These are phyloP conservation scores for Collichthys lucidus DNA, from an alignment of 2,113 vertebrate genomes.

Conservation along the genomic window DNA sequence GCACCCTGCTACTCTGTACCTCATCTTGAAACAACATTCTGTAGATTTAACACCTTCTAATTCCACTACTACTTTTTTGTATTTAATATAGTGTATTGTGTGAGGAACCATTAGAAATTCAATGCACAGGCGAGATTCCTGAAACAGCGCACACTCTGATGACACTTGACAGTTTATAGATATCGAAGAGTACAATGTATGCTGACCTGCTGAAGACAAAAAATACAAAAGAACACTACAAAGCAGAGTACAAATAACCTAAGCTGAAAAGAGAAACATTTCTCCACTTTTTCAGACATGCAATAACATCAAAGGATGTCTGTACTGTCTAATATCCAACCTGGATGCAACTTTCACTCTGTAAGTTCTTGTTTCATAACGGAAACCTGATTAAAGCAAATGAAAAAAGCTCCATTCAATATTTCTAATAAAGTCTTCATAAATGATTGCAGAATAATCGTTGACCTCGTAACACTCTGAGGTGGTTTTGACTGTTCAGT, in stretches of 20 bases:
- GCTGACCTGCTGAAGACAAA: not conserved
- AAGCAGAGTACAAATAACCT: not conserved
- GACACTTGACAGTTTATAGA: not conserved
- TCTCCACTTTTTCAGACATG: not conserved
- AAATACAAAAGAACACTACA: not conserved
- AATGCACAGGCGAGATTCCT: not conserved
- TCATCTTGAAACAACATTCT: no score
- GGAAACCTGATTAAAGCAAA: not conserved
- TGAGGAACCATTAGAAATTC: not conserved
- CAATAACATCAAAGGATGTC: not conserved
- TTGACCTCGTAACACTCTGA: not conserved
- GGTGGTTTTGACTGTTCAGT: not conserved
- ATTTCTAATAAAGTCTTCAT: not conserved
- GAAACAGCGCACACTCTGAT: not conserved
- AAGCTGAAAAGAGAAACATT: constrained; percentile 4
- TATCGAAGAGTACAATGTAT: not conserved
- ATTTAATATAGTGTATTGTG: not conserved
- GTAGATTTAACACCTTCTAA: no score
- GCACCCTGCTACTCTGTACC: no score
- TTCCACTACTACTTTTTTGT: not conserved
- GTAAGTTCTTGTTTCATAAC: not conserved
- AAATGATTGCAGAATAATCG: not conserved
- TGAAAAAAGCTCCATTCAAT: not conserved
- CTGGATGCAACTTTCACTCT: no score
- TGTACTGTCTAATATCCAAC: not conserved